Evolutionary conservation across 2,797 vertebrate species (phyloP).

Genomic region (Trichosurus vulpecula): DNA sequence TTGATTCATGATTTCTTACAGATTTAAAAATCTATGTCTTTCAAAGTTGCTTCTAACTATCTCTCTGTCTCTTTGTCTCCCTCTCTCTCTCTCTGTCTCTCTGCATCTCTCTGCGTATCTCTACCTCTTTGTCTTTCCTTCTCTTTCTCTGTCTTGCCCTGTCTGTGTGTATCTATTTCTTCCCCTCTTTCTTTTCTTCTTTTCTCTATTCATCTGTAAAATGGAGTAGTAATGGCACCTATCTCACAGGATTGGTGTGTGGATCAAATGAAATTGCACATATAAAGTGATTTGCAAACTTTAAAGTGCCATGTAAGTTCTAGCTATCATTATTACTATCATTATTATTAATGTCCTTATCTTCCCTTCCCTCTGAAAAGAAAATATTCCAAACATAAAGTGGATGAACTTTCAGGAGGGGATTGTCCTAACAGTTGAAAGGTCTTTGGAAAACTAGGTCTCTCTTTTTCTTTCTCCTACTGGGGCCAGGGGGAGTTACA

Average conservation of each 20-base stretch:
- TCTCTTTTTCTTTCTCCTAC: background rate
- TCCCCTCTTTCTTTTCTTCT: background rate
- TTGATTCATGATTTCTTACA: background rate
- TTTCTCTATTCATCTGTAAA: background rate
- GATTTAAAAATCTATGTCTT: background rate
- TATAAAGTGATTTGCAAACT: background rate
- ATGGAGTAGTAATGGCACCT: background rate
- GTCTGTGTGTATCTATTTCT: background rate
- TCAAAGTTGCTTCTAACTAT: background rate
- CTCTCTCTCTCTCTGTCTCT: background rate
- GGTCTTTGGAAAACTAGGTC: background rate
- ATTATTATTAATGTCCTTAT: background rate
- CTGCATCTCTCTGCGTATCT: too few relatives aligned
- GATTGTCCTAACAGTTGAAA: background rate
- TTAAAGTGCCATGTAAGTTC: background rate
- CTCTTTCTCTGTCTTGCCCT: background rate
- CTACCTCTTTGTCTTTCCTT: background rate
- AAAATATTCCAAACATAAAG: background rate
- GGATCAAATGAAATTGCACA: background rate
- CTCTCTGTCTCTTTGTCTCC: background rate
- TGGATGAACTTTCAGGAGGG: background rate
- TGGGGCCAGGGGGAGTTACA: background rate
- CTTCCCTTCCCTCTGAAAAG: background rate
- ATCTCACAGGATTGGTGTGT: background rate
- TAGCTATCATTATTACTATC: too few relatives aligned